Evolutionary conservation across 2,113 vertebrate genomes (phyloP).

Genomic region (Mastomys natalensis): DNA sequence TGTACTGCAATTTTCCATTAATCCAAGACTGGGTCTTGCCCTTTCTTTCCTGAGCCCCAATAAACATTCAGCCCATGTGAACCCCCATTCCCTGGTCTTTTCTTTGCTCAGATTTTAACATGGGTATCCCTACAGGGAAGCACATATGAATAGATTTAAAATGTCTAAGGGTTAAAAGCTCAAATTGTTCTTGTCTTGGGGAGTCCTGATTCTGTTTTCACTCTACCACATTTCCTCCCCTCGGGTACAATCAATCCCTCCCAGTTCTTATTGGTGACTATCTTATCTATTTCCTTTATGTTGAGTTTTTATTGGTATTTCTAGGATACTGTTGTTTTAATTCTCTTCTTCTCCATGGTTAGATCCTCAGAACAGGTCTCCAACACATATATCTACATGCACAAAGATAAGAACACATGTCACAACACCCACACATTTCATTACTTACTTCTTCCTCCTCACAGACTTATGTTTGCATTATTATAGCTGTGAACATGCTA

Average conservation of each 20-base stretch:
- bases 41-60: background rate
- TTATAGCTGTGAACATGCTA: background rate
- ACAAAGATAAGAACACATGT: background rate
- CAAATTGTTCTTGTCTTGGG: background rate
- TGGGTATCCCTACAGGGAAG: background rate
- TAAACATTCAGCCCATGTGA: background rate
- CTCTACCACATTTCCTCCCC: background rate
- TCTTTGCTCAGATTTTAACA: background rate
- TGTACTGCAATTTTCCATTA: background rate
- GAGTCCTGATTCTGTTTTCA: background rate
- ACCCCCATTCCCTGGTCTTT: background rate
- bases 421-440: background rate
- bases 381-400: background rate
- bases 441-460: background rate
- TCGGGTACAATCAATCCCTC: background rate
- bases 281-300: background rate
- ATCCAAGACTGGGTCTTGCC: background rate
- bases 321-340: background rate
- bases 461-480: background rate
- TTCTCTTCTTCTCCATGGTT: background rate
- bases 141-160: background rate
- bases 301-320: background rate
- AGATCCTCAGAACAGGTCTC: background rate
- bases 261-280: background rate
- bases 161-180: background rate